Base-by-base conservation (phyloP, 2,797 vertebrate genomes). In the Lateolabrax maculatus region DNA sequence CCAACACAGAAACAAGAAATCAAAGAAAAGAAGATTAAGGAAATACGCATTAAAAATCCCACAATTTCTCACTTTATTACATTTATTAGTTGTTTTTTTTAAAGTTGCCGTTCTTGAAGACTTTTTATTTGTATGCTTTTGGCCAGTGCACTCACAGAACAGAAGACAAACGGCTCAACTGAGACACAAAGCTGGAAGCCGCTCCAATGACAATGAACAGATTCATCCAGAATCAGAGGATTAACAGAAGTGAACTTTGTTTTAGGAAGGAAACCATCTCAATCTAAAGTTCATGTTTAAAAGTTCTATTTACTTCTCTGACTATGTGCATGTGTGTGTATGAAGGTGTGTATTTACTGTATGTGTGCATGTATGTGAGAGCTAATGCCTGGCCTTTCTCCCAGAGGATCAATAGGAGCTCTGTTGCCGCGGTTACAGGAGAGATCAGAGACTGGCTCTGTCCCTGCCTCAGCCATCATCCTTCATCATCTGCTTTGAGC, bases 361-460 rank as follows among this genome's bases (percentile, higher is more conserved):
- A 84, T 62, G 79, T 79, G 73, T 73, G 75, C 63, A 65, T 77
- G 85, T 75, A 84, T 78, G 71, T 85, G 88, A 84, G 82, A 89
- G 81, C 86, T 80, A 80, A 90, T 75, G 85, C 87, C 88, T 90
- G 90, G 89, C 88, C 88, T 90, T 92, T 93, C 86, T 90, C 86
- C 90, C 83, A 62, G 70, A 87, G 87, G 88, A 95, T 96, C 94
- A 95, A 95, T 94, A 91, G 90, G 81, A 90, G 92, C 93, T 93
- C 91, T 95, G 94, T 96, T 94, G 91, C 90, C 76, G 88, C 86
- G 89, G 92, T 92, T 92, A 94, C 90, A 85, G 81, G 91, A 91
- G 90, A 95, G 93, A 94, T 94, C 93, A 94, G 91, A 94, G 94
- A 90, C 92, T 80, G 90, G 88, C 91, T 93, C 92, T 90, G 92